phyloP scores from a whole-genome alignment of 2,113 vertebrate species.

The Equus quagga region DNA sequence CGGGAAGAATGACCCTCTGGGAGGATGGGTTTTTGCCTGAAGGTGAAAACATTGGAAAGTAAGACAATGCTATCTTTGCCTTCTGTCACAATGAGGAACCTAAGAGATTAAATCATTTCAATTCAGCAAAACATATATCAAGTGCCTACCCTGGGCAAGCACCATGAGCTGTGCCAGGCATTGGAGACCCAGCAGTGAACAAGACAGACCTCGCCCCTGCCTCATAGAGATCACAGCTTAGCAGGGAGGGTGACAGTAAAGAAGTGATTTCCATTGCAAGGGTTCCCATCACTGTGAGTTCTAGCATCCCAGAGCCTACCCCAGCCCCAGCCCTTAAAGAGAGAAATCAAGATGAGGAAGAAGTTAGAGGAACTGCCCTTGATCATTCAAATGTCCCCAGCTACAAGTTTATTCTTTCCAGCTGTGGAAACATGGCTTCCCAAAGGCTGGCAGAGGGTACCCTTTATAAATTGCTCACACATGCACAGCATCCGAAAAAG shows the following conservation, averaged over 20 bases:
- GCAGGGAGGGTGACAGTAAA: neutral
- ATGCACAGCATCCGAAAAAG: neutral
- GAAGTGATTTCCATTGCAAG: neutral
- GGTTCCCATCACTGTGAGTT: neutral
- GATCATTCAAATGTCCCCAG: neutral
- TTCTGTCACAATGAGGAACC: neutral
- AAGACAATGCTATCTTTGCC: neutral
- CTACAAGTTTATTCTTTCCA: neutral
- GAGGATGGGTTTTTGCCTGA: neutral
- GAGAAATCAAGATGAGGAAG: neutral
- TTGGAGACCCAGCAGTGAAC: neutral
- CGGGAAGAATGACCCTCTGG: neutral
- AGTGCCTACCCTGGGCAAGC: neutral
- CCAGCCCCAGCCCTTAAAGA: neutral
- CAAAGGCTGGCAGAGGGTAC: neutral
- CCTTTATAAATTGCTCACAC: constrained; percentile 3
- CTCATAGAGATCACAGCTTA: neutral
- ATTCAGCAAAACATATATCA: neutral
- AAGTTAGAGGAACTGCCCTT: neutral
- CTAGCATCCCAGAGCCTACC: neutral
- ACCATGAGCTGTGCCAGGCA: neutral
- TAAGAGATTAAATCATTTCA: neutral
- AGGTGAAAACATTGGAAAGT: neutral
- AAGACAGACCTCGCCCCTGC: neutral
- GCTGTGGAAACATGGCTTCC: neutral